These are phyloP conservation scores for Himalopsyche phryganea DNA, from an alignment of 1,140 invertebrate species.

Conservation along the genomic window DNA sequence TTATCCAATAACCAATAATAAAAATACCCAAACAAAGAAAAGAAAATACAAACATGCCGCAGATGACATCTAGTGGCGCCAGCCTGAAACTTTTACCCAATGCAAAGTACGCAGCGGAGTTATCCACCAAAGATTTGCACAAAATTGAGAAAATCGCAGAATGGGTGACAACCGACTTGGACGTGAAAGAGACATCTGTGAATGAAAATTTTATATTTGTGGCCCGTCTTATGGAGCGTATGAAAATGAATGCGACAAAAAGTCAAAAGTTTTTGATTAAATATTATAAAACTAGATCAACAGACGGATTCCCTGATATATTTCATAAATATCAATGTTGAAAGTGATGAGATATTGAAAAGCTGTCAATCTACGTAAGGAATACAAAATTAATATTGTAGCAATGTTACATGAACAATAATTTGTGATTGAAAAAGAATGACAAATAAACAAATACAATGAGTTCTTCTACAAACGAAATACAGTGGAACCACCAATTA, in stretches of 20 bases:
- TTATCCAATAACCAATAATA: background rate
- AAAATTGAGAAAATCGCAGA: slow-evolving; percentile 18
- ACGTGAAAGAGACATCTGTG: slow-evolving; percentile 10
- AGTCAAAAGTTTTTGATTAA: slow-evolving; percentile 20
- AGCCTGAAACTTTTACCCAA: slow-evolving; percentile 9
- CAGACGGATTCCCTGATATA: slow-evolving; percentile 13
- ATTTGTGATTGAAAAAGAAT: too few relatives aligned
- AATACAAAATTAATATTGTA: too few relatives aligned
- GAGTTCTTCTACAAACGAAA: too few relatives aligned
- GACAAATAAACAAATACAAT: too few relatives aligned
- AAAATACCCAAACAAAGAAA: slow-evolving; percentile 1
- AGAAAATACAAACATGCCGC: slow-evolving; percentile 21
- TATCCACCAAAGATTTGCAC: slow-evolving; percentile 16
- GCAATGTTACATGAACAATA: too few relatives aligned
- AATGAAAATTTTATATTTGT: slow-evolving; percentile 20
- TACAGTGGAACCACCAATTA: too few relatives aligned
- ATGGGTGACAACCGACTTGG: slow-evolving; percentile 24
- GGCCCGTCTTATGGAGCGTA: slow-evolving; percentile 11
- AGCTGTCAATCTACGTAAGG: slow-evolving; percentile 30
- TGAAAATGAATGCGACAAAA: slow-evolving; percentile 24
- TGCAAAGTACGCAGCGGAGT: slow-evolving; percentile 13
- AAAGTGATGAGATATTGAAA: slow-evolving; percentile 30
- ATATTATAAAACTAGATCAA: slow-evolving; percentile 25
- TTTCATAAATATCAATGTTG: slow-evolving; percentile 27
- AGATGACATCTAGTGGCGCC: slow-evolving; percentile 17